A percentile compares a stretch with the other conserved stretches of the same genome.
phyloP scores from a whole-genome alignment of 2,888 invertebrate genomes.

The Tenthredo distinguenda region DNA sequence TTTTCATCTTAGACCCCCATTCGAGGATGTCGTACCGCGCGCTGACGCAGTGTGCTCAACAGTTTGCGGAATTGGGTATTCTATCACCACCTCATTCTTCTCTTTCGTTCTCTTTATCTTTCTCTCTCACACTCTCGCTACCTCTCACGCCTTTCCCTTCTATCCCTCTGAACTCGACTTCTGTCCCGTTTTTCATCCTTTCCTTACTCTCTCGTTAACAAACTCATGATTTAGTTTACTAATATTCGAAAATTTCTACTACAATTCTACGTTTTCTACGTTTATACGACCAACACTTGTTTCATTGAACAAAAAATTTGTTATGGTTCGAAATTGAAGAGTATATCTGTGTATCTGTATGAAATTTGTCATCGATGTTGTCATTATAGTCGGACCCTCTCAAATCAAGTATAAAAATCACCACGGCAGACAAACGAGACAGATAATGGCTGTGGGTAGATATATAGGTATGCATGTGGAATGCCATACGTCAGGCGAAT shows the following conservation, averaged over 20 bases:
- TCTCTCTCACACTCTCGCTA: constrained; percentile 24
- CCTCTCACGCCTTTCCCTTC: background rate
- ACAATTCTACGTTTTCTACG: background rate
- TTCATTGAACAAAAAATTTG: background rate
- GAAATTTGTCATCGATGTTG: background rate
- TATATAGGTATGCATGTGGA: constrained; percentile 20
- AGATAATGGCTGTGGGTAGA: constrained; percentile 34
- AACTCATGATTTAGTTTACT: background rate
- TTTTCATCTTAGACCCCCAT: constrained; percentile 59
- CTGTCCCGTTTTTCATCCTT: constrained; percentile 19
- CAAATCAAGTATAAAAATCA: constrained; percentile 7
- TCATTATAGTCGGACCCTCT: background rate
- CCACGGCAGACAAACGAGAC: constrained; percentile 21
- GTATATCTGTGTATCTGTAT: background rate
- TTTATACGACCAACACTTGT: background rate
- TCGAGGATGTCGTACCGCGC: background rate
- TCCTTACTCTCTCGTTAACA: constrained; percentile 20
- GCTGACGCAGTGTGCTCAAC: constrained; percentile 1
- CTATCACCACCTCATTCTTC: background rate
- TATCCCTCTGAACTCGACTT: constrained; percentile 20
- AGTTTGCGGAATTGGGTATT: constrained; percentile 34
- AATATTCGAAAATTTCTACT: background rate
- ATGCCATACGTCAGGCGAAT: constrained; percentile 43
- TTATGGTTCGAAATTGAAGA: background rate
- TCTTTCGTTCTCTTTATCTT: background rate